These are phyloP conservation scores for Zonotrichia leucophrys DNA, from an alignment of 2,113 vertebrate species.

Conservation along the genomic window DNA sequence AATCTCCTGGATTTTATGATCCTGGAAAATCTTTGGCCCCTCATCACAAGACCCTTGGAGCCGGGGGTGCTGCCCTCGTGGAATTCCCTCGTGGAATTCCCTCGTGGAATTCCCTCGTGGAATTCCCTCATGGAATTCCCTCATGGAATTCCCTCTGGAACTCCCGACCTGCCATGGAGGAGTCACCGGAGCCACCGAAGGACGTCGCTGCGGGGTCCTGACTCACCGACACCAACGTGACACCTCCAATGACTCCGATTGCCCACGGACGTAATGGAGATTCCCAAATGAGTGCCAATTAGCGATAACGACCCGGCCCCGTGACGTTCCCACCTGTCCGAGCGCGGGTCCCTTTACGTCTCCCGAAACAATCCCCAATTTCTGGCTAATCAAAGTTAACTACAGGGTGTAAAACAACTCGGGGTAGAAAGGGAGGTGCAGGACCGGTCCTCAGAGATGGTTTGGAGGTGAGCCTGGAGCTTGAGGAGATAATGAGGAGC, in stretches of 20 bases:
- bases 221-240: not conserved
- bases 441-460: not conserved
- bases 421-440: not conserved
- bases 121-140: not conserved
- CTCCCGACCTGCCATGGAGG: accelerated
- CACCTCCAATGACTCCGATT: not conserved
- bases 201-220: not conserved
- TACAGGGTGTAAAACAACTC: not conserved
- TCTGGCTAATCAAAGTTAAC: not conserved
- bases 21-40: accelerated
- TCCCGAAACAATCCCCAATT: not conserved
- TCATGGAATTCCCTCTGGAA: not conserved
- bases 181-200: not conserved
- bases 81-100: no score
- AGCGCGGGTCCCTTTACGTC: not conserved
- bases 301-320: not conserved
- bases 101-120: no score
- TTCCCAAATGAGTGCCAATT: not conserved
- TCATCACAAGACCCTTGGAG: not conserved
- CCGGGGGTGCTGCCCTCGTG: no score
- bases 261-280: not conserved
- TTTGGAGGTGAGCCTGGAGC: not conserved
- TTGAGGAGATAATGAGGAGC: not conserved
- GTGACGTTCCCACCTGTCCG: not conserved
- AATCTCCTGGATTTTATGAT: not conserved